phyloP scores from a whole-genome alignment of 1,140 invertebrate species.

The Halyomorpha halys region DNA sequence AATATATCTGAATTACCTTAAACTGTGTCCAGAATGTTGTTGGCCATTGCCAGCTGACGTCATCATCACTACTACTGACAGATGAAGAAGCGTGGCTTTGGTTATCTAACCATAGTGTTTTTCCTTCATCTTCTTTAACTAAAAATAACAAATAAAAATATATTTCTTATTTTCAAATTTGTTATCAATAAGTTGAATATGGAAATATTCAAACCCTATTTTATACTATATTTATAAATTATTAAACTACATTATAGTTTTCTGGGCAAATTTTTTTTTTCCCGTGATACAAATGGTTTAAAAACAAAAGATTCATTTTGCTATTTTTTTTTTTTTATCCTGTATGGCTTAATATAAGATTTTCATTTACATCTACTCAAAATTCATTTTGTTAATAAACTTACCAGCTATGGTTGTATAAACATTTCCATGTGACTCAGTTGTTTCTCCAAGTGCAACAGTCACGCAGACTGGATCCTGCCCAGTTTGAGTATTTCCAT shows the following conservation, averaged over 20 bases:
- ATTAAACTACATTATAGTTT: too few species aligned
- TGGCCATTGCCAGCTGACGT: constrained; percentile 55
- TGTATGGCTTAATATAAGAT: too few species aligned
- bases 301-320: too few species aligned
- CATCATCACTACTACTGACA: constrained; percentile 47
- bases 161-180: too few species aligned
- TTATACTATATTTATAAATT: too few species aligned
- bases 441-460: constrained; percentile 30
- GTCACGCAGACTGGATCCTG: constrained; percentile 31
- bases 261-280: too few species aligned
- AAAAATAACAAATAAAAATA: constrained; percentile 20
- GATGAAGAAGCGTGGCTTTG: constrained; percentile 59
- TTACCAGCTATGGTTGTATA: constrained; percentile 33
- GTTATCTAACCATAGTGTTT: constrained; percentile 61
- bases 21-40: constrained; percentile 75
- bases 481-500: constrained; percentile 27
- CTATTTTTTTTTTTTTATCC: too few species aligned
- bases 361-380: too few species aligned
- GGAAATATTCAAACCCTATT: too few species aligned
- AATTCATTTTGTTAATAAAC: neutral
- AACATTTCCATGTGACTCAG: constrained; percentile 31
- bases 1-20: constrained; percentile 40
- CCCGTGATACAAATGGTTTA: too few species aligned
- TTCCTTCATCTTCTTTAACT: constrained; percentile 53
- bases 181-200: too few species aligned